Evolutionary conservation across 2,113 vertebrate genomes (phyloP).

Genomic region (Scophthalmus maximus): DNA sequence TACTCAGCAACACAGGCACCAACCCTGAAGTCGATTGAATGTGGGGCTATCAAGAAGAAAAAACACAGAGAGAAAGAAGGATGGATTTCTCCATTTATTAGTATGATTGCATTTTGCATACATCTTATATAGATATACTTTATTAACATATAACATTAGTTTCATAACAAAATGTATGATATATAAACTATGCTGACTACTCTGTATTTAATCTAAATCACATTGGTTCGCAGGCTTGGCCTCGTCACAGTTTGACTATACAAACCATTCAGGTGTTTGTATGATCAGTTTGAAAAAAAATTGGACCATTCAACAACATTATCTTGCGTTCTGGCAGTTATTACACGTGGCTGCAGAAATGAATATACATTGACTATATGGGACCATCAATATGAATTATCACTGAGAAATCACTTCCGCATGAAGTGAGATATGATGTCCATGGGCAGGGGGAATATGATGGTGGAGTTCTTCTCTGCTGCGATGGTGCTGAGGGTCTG

Average conservation of each 20-base stretch:
- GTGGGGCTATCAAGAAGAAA: neutral
- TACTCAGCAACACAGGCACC: too few species aligned
- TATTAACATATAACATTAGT: neutral
- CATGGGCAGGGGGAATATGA: constrained; percentile 91
- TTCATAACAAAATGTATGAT: too few species aligned
- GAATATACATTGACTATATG: neutral
- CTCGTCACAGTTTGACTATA: constrained; percentile 15
- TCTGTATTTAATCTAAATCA: neutral
- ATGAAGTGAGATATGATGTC: constrained; percentile 83
- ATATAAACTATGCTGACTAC: neutral
- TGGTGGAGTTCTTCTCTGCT: constrained; percentile 92
- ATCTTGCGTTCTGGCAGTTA: neutral
- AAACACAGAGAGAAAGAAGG: too few species aligned
- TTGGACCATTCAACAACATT: neutral
- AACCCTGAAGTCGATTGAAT: too few species aligned
- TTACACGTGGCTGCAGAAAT: neutral
- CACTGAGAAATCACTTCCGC: constrained; percentile 58
- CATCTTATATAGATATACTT: neutral
- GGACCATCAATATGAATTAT: neutral
- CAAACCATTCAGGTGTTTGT: neutral
- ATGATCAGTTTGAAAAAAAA: neutral
- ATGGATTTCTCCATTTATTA: neutral
- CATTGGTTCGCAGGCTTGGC: neutral
- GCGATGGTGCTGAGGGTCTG: constrained; percentile 88
- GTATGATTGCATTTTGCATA: neutral